phyloP scores from a whole-genome alignment of 2,888 invertebrate species.

The Galeopsomyia nigrocyanea region DNA sequence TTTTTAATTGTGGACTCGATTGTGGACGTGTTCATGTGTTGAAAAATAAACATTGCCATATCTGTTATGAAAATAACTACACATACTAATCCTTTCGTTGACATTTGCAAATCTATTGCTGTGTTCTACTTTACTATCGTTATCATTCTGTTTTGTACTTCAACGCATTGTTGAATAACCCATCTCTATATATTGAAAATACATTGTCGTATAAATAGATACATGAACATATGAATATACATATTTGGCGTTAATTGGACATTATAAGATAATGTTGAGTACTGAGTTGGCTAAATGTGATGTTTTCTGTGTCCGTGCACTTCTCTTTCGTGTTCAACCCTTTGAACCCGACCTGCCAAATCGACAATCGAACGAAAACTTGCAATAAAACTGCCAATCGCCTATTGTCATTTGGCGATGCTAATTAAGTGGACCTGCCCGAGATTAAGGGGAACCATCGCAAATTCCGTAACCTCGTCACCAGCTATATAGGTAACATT shows the following conservation, averaged over 20 bases:
- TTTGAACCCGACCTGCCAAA: constrained; percentile 62
- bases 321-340: constrained; percentile 67
- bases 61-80: constrained; percentile 1
- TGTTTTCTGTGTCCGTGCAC: constrained; percentile 69
- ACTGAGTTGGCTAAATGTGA: constrained; percentile 63
- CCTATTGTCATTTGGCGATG: constrained; percentile 20
- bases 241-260: constrained; percentile 21
- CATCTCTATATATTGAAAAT: constrained; percentile 14
- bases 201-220: constrained; percentile 11
- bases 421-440: constrained; percentile 95
- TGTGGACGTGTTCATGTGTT: no score
- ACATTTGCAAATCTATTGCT: constrained; percentile 38
- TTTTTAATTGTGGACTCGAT: no score
- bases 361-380: constrained; percentile 61
- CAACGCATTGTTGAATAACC: constrained; percentile 20
- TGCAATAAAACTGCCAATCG: constrained; percentile 59
- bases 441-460: constrained; percentile 98
- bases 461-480: constrained; percentile 99
- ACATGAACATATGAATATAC: constrained; percentile 23
- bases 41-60: no score
- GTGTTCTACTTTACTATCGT: constrained; percentile 26
- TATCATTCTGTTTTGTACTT: constrained; percentile 15
- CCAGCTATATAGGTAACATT: constrained; percentile 97
- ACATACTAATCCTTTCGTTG: constrained; percentile 30
- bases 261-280: constrained; percentile 38